A percentile compares a stretch with the other conserved stretches of the same genome.
These are phyloP conservation scores for Lates calcarifer DNA, from an alignment of 2,113 vertebrate genomes.

Conservation along the genomic window DNA sequence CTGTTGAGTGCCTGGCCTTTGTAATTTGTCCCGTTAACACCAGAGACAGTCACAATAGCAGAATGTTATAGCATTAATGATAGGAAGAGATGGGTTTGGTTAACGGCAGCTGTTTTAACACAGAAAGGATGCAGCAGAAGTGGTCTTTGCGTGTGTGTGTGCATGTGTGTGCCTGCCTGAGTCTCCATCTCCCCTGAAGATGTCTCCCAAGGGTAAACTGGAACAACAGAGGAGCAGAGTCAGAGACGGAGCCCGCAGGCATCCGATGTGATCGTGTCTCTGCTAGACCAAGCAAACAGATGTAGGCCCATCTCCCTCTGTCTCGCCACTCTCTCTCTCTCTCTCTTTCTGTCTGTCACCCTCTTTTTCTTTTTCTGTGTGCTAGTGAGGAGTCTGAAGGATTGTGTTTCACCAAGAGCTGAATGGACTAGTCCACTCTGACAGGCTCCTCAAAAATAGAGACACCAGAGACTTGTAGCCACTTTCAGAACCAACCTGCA, in stretches of 20 bases:
- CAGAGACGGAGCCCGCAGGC: constrained; percentile 68
- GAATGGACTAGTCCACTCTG: constrained; percentile 53
- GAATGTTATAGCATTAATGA: constrained; percentile 66
- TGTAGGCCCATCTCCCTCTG: constrained; percentile 38
- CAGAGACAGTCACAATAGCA: constrained; percentile 54
- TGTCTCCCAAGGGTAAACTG: constrained; percentile 57
- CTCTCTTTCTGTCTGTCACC: constrained; percentile 16
- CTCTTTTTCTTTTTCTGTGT: background rate
- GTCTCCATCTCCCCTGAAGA: constrained; percentile 42
- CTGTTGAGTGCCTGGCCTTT: constrained; percentile 59
- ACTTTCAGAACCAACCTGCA: constrained; percentile 46
- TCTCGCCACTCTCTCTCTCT: constrained; percentile 25
- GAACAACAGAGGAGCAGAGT: constrained; percentile 63
- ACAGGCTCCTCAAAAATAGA: constrained; percentile 61
- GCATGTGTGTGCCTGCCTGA: constrained; percentile 19
- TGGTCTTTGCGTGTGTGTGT: constrained; percentile 12
- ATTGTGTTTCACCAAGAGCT: constrained; percentile 56
- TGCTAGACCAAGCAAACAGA: constrained; percentile 74
- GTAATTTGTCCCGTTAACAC: constrained; percentile 74
- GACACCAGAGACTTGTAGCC: constrained; percentile 44
- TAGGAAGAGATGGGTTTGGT: constrained; percentile 49
- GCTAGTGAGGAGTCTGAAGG: constrained; percentile 23
- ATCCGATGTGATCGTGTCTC: constrained; percentile 68
- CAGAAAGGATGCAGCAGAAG: constrained; percentile 18
- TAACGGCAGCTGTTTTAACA: constrained; percentile 43